Conservation (phyloP, 2,113 vertebrate species). For the Paraplagusia blochii region DNA sequence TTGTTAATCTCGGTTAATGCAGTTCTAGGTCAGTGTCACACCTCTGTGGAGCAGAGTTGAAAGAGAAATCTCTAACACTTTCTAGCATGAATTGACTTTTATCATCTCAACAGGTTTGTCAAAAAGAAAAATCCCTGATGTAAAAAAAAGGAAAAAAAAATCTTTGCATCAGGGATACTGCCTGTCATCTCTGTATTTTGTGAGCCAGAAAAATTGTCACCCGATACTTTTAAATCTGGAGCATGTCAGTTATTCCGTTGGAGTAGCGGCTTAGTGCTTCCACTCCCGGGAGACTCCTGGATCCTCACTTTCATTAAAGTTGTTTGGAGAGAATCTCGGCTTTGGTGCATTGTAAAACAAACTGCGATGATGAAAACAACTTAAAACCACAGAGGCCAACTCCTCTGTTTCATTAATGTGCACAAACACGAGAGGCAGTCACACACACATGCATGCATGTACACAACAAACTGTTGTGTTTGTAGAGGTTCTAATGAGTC, state of each 20-base stretch:
- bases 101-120: neutral
- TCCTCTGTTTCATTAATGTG: constrained; percentile 50
- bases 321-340: constrained; percentile 62
- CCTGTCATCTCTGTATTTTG: constrained; percentile 24
- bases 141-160: no score
- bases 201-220: constrained; percentile 38
- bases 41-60: constrained; percentile 4
- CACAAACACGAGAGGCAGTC: constrained; percentile 33
- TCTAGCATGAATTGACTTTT: neutral
- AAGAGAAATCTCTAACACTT: constrained; percentile 2
- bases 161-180: constrained; percentile 20
- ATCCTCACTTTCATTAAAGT: constrained; percentile 65
- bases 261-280: constrained; percentile 31
- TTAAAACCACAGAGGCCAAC: constrained; percentile 42
- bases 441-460: constrained; percentile 36
- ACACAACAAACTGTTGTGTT: constrained; percentile 56
- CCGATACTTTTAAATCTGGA: constrained; percentile 46
- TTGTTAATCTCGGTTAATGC: constrained; percentile 1
- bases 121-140: neutral
- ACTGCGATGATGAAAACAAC: constrained; percentile 66
- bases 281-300: constrained; percentile 49
- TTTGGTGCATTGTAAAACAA: constrained; percentile 59
- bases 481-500: constrained; percentile 75
- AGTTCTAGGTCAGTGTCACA: neutral
- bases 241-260: constrained; percentile 33